Evolutionary conservation across 1,140 invertebrate species (phyloP).

Genomic region (Hycleus cichorii): DNA sequence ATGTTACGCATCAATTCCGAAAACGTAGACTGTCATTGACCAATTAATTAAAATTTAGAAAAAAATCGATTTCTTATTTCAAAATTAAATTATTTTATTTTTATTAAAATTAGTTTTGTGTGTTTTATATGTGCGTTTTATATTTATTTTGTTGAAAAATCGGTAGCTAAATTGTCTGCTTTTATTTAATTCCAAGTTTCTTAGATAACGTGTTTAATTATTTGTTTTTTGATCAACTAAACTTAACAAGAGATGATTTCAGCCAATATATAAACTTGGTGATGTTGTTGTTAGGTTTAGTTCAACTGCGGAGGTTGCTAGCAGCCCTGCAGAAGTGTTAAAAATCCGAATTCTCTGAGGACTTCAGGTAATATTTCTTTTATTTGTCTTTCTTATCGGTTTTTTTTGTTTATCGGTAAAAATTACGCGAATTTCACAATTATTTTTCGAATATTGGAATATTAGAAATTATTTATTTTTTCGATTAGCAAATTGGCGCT

Average conservation of each 20-base stretch:
- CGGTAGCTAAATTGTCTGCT: background rate
- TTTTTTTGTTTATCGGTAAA: no score
- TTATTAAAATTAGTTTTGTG: no score
- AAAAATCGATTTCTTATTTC: no score
- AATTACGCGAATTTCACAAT: no score
- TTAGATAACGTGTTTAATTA: constrained; percentile 17
- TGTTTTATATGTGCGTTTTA: background rate
- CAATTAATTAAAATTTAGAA: no score
- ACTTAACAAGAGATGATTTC: constrained; percentile 19
- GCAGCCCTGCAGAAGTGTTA: constrained; percentile 21
- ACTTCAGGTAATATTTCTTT: constrained; percentile 9
- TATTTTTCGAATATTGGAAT: no score
- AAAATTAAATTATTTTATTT: no score
- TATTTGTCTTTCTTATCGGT: no score
- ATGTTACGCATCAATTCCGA: no score
- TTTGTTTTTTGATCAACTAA: constrained; percentile 23
- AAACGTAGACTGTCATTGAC: no score
- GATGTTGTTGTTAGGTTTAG: constrained; percentile 16
- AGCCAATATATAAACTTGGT: constrained; percentile 20
- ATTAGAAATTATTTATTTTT: no score
- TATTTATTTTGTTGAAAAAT: background rate
- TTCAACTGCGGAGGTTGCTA: constrained; percentile 23
- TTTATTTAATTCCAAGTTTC: background rate
- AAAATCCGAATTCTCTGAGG: constrained; percentile 15
- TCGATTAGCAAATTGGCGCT: no score